Conservation (phyloP, 2,797 vertebrate genomes). For the Acrossocheilus fasciatus region DNA sequence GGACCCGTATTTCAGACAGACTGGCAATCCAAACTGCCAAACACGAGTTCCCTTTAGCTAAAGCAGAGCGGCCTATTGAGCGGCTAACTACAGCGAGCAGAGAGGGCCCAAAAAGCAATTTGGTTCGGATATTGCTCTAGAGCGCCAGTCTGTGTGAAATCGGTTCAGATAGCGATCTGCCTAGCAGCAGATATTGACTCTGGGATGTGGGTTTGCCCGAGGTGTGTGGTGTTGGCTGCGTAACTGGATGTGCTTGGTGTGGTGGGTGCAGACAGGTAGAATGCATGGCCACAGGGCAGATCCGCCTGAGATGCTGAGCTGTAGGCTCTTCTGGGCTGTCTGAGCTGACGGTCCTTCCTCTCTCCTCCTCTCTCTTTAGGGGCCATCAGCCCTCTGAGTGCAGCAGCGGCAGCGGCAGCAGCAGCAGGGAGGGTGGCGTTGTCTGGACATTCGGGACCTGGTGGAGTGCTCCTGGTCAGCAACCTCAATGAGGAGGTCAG, state of each 20-base stretch:
- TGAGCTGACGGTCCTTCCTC: slow-evolving; percentile 23
- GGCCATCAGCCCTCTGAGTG: slow-evolving; percentile 94
- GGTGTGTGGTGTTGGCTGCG: slow-evolving; percentile 37
- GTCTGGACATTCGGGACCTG: slow-evolving; percentile 90
- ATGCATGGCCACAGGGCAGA: slow-evolving; percentile 52
- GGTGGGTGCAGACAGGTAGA: slow-evolving; percentile 46
- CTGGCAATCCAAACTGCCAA: slow-evolving; percentile 51
- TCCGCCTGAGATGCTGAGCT: slow-evolving; percentile 25
- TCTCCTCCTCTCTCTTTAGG: slow-evolving; percentile 80
- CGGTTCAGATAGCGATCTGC: slow-evolving; percentile 35
- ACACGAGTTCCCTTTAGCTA: slow-evolving; percentile 37
- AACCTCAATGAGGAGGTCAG: slow-evolving; percentile 98
- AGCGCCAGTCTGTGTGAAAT: slow-evolving; percentile 53
- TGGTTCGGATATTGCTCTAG: slow-evolving; percentile 19
- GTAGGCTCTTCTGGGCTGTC: slow-evolving; percentile 3
- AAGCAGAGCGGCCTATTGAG: slow-evolving; percentile 23
- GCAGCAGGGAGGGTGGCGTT: slow-evolving; percentile 95
- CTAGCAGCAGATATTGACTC: slow-evolving; percentile 35
- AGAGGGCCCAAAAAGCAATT: slow-evolving; percentile 20
- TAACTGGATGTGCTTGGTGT: slow-evolving; percentile 39
- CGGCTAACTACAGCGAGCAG: slow-evolving; percentile 23
- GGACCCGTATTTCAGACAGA: slow-evolving; percentile 56
- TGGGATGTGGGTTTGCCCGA: slow-evolving; percentile 36
- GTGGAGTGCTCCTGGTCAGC: slow-evolving; percentile 93
- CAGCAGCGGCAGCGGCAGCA: slow-evolving; percentile 92